Conservation (phyloP, 2,113 vertebrate genomes). For the Plecotus auritus region DNA sequence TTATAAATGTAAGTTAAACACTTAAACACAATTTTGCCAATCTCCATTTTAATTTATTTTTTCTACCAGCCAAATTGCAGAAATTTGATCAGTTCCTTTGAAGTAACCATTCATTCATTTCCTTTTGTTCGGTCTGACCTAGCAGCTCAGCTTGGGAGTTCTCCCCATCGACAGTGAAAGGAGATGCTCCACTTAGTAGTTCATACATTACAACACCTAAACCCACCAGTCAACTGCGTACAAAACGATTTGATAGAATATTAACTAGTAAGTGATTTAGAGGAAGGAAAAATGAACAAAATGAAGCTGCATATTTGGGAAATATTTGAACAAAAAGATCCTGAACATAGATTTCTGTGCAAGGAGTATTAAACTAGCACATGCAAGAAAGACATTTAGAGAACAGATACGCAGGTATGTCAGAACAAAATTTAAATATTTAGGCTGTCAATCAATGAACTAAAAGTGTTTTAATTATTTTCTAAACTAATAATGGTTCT, state of each 20-base stretch:
- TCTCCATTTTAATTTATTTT: background rate
- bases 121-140: conserved; percentile 79
- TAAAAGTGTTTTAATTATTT: background rate
- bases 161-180: conserved; percentile 97
- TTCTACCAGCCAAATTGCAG: background rate
- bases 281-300: background rate
- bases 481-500: background rate
- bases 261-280: background rate
- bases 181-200: conserved; percentile 95
- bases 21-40: too few species aligned
- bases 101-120: background rate
- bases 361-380: conserved; percentile 4
- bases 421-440: background rate
- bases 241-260: conserved; percentile 56
- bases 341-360: background rate
- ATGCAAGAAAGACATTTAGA: background rate
- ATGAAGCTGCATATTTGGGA: background rate
- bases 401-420: background rate
- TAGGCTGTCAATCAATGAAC: too few species aligned
- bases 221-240: conserved; percentile 99
- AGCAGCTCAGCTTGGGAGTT: conserved; percentile 97
- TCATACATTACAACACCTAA: conserved; percentile 98
- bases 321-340: conserved; percentile 3
- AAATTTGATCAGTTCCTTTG: conserved; percentile 12
- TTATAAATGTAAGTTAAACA: background rate